Conservation (phyloP, 2,113 vertebrate genomes). For the Eurystomus gularis region DNA sequence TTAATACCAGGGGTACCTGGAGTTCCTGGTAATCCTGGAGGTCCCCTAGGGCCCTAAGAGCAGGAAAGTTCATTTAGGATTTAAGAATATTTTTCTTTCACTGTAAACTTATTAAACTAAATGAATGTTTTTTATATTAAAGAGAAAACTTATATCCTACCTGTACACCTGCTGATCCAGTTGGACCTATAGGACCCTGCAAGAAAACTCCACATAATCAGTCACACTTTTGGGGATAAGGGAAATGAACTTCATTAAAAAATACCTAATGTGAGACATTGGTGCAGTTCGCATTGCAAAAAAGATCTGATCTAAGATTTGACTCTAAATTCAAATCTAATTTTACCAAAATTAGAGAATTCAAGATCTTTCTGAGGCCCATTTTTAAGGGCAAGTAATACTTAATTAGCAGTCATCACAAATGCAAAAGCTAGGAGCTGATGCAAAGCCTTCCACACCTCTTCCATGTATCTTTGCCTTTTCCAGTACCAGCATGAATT, state of each 20-base stretch:
- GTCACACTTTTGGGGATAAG: neutral
- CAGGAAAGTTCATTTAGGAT: neutral
- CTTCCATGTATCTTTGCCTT: neutral
- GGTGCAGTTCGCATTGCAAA: neutral
- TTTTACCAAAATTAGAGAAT: neutral
- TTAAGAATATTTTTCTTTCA: neutral
- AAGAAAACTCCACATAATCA: slow-evolving; percentile 56
- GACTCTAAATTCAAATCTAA: neutral
- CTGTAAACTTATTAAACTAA: neutral
- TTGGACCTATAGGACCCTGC: slow-evolving; percentile 85
- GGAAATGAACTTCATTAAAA: neutral
- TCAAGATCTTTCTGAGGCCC: neutral
- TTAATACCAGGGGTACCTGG: slow-evolving; percentile 83
- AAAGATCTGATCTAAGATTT: neutral
- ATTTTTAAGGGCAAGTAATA: neutral
- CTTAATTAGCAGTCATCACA: neutral
- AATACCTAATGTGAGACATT: neutral
- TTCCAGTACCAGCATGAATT: neutral
- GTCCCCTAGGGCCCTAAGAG: slow-evolving; percentile 85
- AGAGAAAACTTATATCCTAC: slow-evolving; percentile 65
- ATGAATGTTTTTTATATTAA: neutral
- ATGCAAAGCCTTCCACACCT: neutral
- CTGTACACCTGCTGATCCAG: slow-evolving; percentile 87
- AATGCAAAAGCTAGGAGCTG: neutral
- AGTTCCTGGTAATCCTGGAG: slow-evolving; percentile 83